Evolutionary conservation across 2,888 invertebrate species (phyloP).

Genomic region (Synanthedon vespiformis): DNA sequence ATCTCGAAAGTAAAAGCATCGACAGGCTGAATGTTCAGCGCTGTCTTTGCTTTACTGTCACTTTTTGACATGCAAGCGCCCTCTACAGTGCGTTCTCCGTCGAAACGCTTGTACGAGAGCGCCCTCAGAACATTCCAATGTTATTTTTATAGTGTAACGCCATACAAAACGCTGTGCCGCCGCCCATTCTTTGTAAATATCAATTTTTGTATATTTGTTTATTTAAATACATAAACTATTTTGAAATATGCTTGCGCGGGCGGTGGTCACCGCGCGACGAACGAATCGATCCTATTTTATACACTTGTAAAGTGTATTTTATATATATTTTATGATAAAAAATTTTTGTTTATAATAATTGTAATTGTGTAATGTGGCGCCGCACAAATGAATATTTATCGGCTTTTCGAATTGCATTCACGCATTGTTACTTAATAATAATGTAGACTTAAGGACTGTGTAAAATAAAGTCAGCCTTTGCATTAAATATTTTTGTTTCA

Average conservation of each 20-base stretch:
- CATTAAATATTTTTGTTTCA: constrained; percentile 21
- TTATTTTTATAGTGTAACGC: constrained; percentile 11
- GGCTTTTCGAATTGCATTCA: constrained; percentile 45
- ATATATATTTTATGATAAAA: constrained; percentile 19
- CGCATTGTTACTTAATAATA: constrained; percentile 66
- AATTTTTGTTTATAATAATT: constrained; percentile 27
- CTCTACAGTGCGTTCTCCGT: constrained; percentile 5
- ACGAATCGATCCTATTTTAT: constrained; percentile 11
- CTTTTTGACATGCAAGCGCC: not conserved
- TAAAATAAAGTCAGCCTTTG: constrained; percentile 60
- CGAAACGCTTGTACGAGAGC: constrained; percentile 9
- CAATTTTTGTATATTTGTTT: constrained; percentile 53
- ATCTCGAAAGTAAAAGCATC: constrained; percentile 5
- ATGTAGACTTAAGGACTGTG: constrained; percentile 50
- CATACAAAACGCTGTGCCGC: constrained; percentile 7
- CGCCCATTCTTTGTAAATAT: constrained; percentile 2
- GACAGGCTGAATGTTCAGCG: not conserved
- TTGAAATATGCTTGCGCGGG: constrained; percentile 16
- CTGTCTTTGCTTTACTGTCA: not conserved
- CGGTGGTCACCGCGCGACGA: constrained; percentile 18
- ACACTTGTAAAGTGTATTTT: constrained; percentile 6
- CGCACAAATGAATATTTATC: constrained; percentile 23
- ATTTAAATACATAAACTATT: constrained; percentile 11
- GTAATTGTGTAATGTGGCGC: constrained; percentile 29
- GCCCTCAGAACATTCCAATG: constrained; percentile 19